A percentile compares a stretch with the other conserved stretches of the same genome.
phyloP scores from a whole-genome alignment of 2,797 vertebrate species.

The Sebastes vulpes region DNA sequence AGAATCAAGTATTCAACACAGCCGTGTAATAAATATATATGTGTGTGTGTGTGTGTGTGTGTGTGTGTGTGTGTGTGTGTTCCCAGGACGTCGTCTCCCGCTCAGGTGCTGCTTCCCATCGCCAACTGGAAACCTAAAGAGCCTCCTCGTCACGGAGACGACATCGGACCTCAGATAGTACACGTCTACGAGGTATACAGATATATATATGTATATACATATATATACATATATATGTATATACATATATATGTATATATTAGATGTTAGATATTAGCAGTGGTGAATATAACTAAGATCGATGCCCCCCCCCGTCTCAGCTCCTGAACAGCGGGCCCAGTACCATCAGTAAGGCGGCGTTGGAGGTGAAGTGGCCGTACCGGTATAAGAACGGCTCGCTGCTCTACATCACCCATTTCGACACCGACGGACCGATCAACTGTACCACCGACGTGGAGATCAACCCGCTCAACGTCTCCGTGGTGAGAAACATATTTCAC shows the following conservation, averaged over 20 bases:
- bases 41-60: neutral
- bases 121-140: slow-evolving; percentile 92
- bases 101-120: slow-evolving; percentile 94
- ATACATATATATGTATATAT: neutral
- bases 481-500: slow-evolving; percentile 80
- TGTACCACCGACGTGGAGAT: slow-evolving; percentile 92
- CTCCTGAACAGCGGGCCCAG: slow-evolving; percentile 95
- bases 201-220: neutral
- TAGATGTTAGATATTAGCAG: no score
- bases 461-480: slow-evolving; percentile 93
- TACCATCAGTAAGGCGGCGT: slow-evolving; percentile 92
- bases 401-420: slow-evolving; percentile 90
- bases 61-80: neutral
- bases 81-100: slow-evolving; percentile 90
- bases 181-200: slow-evolving; percentile 93
- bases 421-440: slow-evolving; percentile 95
- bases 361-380: slow-evolving; percentile 92
- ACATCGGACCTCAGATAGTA: slow-evolving; percentile 93
- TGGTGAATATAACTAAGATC: neutral
- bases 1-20: no score
- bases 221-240: no score
- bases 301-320: slow-evolving; percentile 63
- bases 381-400: slow-evolving; percentile 89
- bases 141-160: slow-evolving; percentile 88
- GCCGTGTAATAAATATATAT: neutral